A percentile compares a stretch with the other conserved stretches of the same genome.
Evolutionary conservation across 2,888 invertebrate genomes (phyloP).

Genomic region (Meandrusa payeni): DNA sequence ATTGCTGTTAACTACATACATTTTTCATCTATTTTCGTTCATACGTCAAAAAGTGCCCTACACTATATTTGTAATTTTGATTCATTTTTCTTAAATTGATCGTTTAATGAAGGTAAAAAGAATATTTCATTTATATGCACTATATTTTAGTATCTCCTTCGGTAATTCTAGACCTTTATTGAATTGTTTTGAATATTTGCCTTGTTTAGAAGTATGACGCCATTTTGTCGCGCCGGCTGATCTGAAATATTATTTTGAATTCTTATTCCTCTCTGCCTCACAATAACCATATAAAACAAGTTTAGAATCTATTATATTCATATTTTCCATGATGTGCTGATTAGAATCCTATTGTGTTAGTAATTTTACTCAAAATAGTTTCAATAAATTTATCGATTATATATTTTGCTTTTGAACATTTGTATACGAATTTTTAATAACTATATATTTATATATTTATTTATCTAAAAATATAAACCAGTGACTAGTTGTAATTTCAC

Average conservation of each 20-base stretch:
- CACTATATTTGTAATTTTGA: constrained; percentile 58
- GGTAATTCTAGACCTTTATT: constrained; percentile 23
- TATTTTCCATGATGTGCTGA: neutral
- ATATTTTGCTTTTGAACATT: constrained; percentile 15
- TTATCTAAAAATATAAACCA: neutral
- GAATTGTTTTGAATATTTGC: constrained; percentile 36
- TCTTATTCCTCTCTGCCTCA: constrained; percentile 36
- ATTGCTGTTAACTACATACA: too few species aligned
- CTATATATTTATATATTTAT: neutral
- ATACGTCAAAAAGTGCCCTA: constrained; percentile 74
- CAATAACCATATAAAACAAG: constrained; percentile 31
- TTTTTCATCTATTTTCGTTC: constrained; percentile 42
- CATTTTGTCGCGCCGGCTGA: constrained; percentile 81
- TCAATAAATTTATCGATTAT: constrained; percentile 25
- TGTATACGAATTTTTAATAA: constrained; percentile 2
- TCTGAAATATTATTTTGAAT: constrained; percentile 65
- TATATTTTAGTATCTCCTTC: constrained; percentile 19
- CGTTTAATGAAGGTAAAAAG: constrained; percentile 53
- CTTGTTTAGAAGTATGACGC: constrained; percentile 75
- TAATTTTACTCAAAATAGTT: neutral
- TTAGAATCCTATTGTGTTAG: neutral
- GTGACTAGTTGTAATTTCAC: neutral
- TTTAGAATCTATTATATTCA: constrained; percentile 34
- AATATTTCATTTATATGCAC: constrained; percentile 17
- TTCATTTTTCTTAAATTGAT: constrained; percentile 52